Conservation (phyloP, 1,140 invertebrate species). For the Bilobella aurantiaca region DNA sequence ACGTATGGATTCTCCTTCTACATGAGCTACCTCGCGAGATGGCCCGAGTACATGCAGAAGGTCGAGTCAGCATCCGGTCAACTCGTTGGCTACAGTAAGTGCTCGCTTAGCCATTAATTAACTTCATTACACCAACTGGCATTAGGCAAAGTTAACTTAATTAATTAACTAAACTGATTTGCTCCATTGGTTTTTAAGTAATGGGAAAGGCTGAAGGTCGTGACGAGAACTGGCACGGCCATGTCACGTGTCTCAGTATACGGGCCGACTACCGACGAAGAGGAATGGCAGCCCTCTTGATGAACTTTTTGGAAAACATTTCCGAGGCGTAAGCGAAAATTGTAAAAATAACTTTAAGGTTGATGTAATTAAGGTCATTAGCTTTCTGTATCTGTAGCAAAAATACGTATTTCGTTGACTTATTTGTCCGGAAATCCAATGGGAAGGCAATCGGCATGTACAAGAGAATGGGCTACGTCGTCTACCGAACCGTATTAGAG, state of each 20-base stretch:
- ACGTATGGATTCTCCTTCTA: constrained; percentile 97
- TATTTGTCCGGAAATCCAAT: constrained; percentile 96
- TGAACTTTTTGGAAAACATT: constrained; percentile 87
- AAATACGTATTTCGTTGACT: constrained; percentile 93
- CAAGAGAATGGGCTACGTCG: constrained; percentile 87
- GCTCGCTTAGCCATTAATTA: not conserved
- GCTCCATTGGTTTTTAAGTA: constrained; percentile 52
- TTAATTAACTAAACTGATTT: constrained; percentile 12
- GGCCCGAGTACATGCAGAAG: constrained; percentile 98
- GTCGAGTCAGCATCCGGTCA: constrained; percentile 86
- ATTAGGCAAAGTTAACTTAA: constrained; percentile 11
- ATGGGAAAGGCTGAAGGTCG: constrained; percentile 98
- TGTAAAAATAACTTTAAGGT: too few relatives aligned
- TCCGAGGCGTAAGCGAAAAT: constrained; percentile 70
- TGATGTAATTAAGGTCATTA: too few relatives aligned
- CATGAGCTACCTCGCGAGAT: constrained; percentile 92
- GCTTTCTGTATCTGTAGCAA: constrained; percentile 72
- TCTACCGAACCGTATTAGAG: constrained; percentile 89
- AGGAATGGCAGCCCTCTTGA: constrained; percentile 84
- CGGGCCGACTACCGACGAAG: constrained; percentile 82
- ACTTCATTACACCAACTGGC: too few relatives aligned
- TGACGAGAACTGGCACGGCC: constrained; percentile 94
- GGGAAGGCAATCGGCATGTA: constrained; percentile 97
- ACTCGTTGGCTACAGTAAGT: constrained; percentile 98
- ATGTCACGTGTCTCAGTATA: constrained; percentile 96